Percentiles rank a stretch among this genome's conserved stretches.
These are phyloP conservation scores for Arge pagana DNA, from an alignment of 2,888 invertebrate genomes.

Conservation along the genomic window DNA sequence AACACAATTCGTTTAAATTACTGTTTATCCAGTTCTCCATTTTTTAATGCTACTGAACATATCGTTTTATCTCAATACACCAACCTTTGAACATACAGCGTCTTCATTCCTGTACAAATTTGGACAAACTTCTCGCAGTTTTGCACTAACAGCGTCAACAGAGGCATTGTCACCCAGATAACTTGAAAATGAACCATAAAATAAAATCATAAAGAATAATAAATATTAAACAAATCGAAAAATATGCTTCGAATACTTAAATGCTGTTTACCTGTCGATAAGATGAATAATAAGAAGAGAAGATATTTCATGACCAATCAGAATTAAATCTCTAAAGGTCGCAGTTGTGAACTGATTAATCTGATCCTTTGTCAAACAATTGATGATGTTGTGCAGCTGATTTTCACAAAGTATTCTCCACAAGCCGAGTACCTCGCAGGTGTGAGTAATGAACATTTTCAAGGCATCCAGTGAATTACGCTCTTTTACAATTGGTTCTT, in stretches of 20 bases:
- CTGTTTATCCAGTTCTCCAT: not conserved
- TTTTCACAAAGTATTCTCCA: slow-evolving; percentile 94
- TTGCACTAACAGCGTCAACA: slow-evolving; percentile 87
- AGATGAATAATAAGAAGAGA: slow-evolving; percentile 79
- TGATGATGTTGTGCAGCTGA: slow-evolving; percentile 82
- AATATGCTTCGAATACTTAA: not conserved
- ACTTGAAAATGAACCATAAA: slow-evolving; percentile 58
- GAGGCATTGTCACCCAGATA: slow-evolving; percentile 96
- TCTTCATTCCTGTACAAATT: slow-evolving; percentile 93
- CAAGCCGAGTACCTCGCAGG: slow-evolving; percentile 87
- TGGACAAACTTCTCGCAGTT: slow-evolving; percentile 89
- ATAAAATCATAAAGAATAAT: no score
- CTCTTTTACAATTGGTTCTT: slow-evolving; percentile 65
- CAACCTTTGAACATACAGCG: slow-evolving; percentile 91
- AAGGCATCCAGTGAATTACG: slow-evolving; percentile 78
- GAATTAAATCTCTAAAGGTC: slow-evolving; percentile 74
- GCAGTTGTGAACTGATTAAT: slow-evolving; percentile 64
- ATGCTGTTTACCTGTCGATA: slow-evolving; percentile 68
- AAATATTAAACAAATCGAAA: not conserved
- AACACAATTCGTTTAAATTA: slow-evolving; percentile 19
- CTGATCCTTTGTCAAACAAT: slow-evolving; percentile 69
- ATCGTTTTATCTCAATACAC: slow-evolving; percentile 19
- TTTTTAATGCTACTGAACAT: not conserved
- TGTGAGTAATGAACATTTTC: slow-evolving; percentile 74
- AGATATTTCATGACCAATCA: slow-evolving; percentile 78